Percentiles rank a stretch among this genome's conserved stretches.
Evolutionary conservation across 64 coral and sea anemone genomes (phyloP).

Genomic region (Acropora tenuis): DNA sequence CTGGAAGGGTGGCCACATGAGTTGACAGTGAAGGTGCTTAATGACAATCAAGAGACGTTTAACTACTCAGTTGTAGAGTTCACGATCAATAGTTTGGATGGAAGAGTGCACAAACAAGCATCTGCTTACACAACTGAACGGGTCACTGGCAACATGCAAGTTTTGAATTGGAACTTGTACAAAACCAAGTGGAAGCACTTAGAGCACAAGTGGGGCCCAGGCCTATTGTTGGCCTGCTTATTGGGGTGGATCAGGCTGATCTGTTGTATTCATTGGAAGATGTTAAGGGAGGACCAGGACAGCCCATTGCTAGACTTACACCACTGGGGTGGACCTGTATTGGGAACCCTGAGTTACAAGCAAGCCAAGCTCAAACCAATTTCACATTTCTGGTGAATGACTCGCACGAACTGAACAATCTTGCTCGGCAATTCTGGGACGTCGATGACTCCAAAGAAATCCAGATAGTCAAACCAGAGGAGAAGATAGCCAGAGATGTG

Average conservation of each 20-base stretch:
- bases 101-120: constrained; percentile 18
- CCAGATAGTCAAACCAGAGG: constrained; percentile 51
- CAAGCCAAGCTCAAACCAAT: constrained; percentile 13
- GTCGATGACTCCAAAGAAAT: constrained; percentile 54
- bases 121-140: constrained; percentile 42
- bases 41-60: constrained; percentile 33
- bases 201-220: neutral
- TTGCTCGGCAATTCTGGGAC: constrained; percentile 66
- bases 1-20: constrained; percentile 34
- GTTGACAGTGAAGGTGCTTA: constrained; percentile 41
- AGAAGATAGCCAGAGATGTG: constrained; percentile 33
- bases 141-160: constrained; percentile 68
- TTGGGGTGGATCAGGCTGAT: constrained; percentile 66
- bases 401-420: constrained; percentile 29
- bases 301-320: constrained; percentile 73
- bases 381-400: constrained; percentile 48
- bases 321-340: constrained; percentile 82
- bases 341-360: constrained; percentile 13
- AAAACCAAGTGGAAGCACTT: constrained; percentile 55
- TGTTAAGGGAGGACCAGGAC: neutral
- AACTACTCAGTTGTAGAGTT: constrained; percentile 39
- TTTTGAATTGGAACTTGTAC: constrained; percentile 46
- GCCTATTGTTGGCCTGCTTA: constrained; percentile 60
- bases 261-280: constrained; percentile 40
- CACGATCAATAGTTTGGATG: constrained; percentile 47